Evolutionary conservation across 2,888 invertebrate genomes (phyloP), one percentile per base, ranked within the genome.

Genomic region (Drosophila differens): DNA sequence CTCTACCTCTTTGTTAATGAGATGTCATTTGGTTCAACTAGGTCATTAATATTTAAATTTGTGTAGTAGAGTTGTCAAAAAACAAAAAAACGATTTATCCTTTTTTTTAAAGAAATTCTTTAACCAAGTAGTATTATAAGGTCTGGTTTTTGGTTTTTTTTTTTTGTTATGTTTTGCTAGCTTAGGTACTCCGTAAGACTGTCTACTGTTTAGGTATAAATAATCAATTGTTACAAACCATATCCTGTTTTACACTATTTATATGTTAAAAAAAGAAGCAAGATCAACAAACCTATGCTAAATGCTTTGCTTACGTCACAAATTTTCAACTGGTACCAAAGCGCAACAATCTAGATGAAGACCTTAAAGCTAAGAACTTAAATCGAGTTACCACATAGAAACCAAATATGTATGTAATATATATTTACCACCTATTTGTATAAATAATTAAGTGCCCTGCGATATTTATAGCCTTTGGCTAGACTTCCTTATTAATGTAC

Each of bases 281-380:
- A 22, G 16, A 25, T 7, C 7, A 47, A 47, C 14, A 54, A 16
- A 37, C 28, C 39, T 39, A 55, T 49, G 25, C 28, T 51, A 74
- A 77, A 81, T 52, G 52, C 53, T 64, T 53, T 39, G 69, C 44
- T 54, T 32, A 59, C 39, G 74, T 78, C 74, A 79, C 65, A 82
- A 82, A 80, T 53, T 74, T 70, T 67, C 19, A 88, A 89, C 88
- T 71, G 69, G 69, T 89, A 76, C 85, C 85, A 85, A 85, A 91
- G 90, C 73, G 59, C 64, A 37, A 82, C 58, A 64, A 57, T 78
- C 68, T 55, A 55, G 47, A 59, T 39, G 28, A 30, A 62, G 49
- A 57, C 49, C 62, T 37, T 76, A 35, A 59, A 65, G 41, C 55
- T 63, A 61, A 67, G 57, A 63, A 49, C 71, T 54, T 44, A 14